Evolutionary conservation across 2,113 vertebrate species (phyloP).

Genomic region (Poicephalus meyeri): DNA sequence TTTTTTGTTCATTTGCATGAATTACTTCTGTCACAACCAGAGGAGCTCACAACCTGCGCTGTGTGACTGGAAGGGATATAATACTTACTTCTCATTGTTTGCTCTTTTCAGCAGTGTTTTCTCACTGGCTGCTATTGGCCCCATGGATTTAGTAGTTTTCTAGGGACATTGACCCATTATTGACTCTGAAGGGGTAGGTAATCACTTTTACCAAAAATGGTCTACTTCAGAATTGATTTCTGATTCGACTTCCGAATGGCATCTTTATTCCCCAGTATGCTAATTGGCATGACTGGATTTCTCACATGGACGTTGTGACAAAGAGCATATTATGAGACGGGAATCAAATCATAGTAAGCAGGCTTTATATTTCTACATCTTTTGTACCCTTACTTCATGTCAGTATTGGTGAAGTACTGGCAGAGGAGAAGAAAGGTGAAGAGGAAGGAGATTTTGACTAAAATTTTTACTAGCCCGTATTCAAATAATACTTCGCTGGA

Average conservation of each 20-base stretch:
- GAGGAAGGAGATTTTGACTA: background rate
- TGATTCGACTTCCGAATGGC: background rate
- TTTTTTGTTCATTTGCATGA: background rate
- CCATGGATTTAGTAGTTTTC: background rate
- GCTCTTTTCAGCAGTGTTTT: background rate
- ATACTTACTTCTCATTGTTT: background rate
- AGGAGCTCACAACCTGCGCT: background rate
- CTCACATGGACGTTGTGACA: background rate
- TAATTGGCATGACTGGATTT: background rate
- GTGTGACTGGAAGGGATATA: background rate
- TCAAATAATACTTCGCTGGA: background rate
- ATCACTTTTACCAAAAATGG: background rate
- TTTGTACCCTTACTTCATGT: background rate
- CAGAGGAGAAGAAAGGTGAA: background rate
- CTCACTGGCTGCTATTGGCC: background rate
- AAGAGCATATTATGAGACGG: background rate
- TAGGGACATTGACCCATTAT: background rate
- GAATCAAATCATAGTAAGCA: background rate
- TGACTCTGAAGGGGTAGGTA: background rate
- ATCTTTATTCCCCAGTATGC: background rate
- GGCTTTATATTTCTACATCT: background rate
- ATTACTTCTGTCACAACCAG: background rate
- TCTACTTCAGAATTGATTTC: background rate
- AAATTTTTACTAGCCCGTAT: background rate
- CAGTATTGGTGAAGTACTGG: background rate